Evolutionary conservation across 2,797 vertebrate genomes (phyloP).

Genomic region (Paedocypris micromegethes): DNA sequence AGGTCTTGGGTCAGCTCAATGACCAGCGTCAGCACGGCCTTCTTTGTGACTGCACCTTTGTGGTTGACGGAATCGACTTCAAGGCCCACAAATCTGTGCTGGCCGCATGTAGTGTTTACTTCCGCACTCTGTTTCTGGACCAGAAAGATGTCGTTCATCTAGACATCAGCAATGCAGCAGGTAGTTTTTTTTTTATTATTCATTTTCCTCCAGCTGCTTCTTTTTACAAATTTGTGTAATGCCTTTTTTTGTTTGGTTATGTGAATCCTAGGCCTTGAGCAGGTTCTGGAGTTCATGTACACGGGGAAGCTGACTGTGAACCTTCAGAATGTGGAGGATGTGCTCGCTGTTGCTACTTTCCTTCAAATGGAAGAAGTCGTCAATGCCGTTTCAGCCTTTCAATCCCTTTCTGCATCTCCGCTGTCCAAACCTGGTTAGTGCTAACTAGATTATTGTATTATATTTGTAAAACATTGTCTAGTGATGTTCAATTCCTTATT

Average conservation of each 20-base stretch:
- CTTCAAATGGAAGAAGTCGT: constrained; percentile 94
- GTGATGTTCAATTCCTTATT: neutral
- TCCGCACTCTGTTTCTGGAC: constrained; percentile 90
- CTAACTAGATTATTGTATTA: neutral
- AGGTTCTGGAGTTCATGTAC: constrained; percentile 97
- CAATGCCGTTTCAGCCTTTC: constrained; percentile 84
- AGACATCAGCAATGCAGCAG: constrained; percentile 96
- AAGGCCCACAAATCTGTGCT: constrained; percentile 95
- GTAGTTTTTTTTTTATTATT: constrained; percentile 54
- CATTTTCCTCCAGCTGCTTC: no score
- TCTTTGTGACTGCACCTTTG: constrained; percentile 95
- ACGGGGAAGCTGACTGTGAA: constrained; percentile 86
- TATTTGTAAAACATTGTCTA: neutral
- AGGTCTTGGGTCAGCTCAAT: constrained; percentile 90
- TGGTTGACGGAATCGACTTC: constrained; percentile 93
- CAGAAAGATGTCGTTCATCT: constrained; percentile 98
- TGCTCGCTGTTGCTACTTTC: constrained; percentile 87
- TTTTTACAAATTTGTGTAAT: neutral
- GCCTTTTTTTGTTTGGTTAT: constrained; percentile 5
- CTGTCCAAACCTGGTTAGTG: constrained; percentile 63
- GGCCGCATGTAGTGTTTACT: constrained; percentile 94
- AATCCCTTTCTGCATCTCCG: constrained; percentile 67
- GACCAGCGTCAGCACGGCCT: constrained; percentile 87
- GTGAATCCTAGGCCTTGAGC: constrained; percentile 79
- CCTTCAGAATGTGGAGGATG: constrained; percentile 85